Conservation (phyloP, 2,888 invertebrate species). For the Phyto melanocephala region DNA sequence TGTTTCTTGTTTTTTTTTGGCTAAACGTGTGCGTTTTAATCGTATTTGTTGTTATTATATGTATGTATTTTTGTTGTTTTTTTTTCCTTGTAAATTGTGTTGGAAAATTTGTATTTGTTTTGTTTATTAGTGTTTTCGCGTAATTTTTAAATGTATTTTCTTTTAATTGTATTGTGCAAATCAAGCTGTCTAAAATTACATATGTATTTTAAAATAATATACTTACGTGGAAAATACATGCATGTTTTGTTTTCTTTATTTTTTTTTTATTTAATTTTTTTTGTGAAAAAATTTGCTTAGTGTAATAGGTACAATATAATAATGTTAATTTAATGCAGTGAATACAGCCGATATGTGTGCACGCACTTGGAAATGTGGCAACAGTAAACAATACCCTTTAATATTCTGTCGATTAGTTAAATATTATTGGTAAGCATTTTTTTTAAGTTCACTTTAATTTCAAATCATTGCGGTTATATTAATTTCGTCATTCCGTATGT, state of each 20-base stretch:
- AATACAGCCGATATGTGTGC: not conserved
- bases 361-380: conserved; percentile 1
- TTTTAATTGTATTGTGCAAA: not conserved
- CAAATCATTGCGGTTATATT: too few species aligned
- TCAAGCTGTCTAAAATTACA: conserved; percentile 48
- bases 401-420: conserved; percentile 11
- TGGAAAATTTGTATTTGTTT: conserved; percentile 12
- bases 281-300: not conserved
- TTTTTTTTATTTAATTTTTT: not conserved
- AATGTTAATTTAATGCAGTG: not conserved
- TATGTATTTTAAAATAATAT: too few species aligned
- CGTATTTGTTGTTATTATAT: not conserved
- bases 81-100: conserved; percentile 9
- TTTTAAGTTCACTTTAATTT: too few species aligned
- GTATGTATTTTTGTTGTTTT: not conserved
- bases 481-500: too few species aligned
- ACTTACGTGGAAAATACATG: conserved; percentile 7
- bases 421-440: conserved; percentile 41
- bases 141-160: conserved; percentile 19
- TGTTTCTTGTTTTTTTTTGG: not conserved
- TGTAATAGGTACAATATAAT: not conserved
- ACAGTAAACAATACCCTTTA: not conserved
- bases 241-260: not conserved
- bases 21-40: conserved; percentile 25
- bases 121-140: conserved; percentile 29